Conservation (phyloP, 2,797 vertebrate species). For the Sternarchorhynchus goeldii region DNA sequence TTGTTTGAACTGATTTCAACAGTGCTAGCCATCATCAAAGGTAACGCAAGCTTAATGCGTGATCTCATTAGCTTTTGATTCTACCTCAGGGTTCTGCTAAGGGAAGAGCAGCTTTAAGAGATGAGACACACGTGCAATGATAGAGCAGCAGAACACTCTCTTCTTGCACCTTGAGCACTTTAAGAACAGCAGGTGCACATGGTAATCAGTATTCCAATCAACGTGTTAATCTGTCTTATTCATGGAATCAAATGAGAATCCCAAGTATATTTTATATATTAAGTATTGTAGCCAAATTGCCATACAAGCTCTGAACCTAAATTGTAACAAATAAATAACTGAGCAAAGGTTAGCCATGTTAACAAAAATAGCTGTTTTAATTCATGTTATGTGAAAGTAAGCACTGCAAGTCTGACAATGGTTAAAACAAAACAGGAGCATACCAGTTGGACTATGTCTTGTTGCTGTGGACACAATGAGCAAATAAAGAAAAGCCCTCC, state of each 20-base stretch:
- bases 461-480: constrained; percentile 48
- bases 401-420: constrained; percentile 2
- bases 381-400: not conserved
- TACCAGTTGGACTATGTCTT: constrained; percentile 42
- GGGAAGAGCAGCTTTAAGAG: not conserved
- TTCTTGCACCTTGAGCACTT: no score
- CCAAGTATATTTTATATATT: no score
- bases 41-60: not conserved
- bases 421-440: constrained; percentile 35
- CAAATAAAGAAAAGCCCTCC: constrained; percentile 41
- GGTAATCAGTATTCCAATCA: no score
- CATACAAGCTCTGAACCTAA: not conserved
- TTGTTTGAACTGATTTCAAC: no score
- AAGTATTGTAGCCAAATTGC: not conserved
- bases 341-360: constrained; percentile 2
- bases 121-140: no score
- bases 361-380: constrained; percentile 24
- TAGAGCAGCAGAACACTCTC: no score
- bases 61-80: not conserved
- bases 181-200: no score
- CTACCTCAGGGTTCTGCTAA: not conserved
- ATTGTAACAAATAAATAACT: not conserved
- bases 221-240: no score
- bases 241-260: no score
- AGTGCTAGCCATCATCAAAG: no score